Base-by-base conservation (phyloP, 1,140 invertebrate genomes). In the Mya arenaria region DNA sequence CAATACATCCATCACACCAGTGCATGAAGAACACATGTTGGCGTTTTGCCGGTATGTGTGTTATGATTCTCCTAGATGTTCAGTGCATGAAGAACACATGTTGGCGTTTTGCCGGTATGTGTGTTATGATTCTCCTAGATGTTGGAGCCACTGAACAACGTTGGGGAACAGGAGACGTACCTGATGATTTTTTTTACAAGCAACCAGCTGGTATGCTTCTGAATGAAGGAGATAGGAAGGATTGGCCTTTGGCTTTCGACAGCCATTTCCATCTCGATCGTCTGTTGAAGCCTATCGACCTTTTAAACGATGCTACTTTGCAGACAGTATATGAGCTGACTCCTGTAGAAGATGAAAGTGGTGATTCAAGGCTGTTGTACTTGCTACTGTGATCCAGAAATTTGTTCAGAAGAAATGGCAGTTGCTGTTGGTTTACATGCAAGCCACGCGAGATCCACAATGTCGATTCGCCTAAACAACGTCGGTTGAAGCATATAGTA, bases 241-340 rank as follows among this genome's bases (percentile, higher is more conserved):
- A 36, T 19, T 34, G n/a, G 4, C 69, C 52, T 34, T 23, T 28
- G 34, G 52, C 52, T 17, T 34, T 56, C 15, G 52, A 73, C 36
- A 55, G 48, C 15, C 69, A 73, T 73, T 73, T 73, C 36, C 69
- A 73, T 32, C 23, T n/a, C 1, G 48, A 73, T 30, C 6, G 52
- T 37, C 48, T 32, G 19, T 13, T 58, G 32, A 15, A 10, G 6
- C 17, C n/a, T 6, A 4, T 23, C 4, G 1, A 32, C 3, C 4
- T 73, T 6, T 55, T 44, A 1, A 3, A 1, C 3, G 68, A 44
- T n/a, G 10, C 8, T 10, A 48, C 41, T 71, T 34, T 71, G n/a
- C 23, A 30, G 4, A 44, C 30, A 5, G 34, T 71, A 5, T 32
- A 25, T 23, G 8, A 5, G 1, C 23, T n/a, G 13, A 44, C 32